Conservation (phyloP, 2,888 invertebrate species). For the Disparrhopalites patrizii region DNA sequence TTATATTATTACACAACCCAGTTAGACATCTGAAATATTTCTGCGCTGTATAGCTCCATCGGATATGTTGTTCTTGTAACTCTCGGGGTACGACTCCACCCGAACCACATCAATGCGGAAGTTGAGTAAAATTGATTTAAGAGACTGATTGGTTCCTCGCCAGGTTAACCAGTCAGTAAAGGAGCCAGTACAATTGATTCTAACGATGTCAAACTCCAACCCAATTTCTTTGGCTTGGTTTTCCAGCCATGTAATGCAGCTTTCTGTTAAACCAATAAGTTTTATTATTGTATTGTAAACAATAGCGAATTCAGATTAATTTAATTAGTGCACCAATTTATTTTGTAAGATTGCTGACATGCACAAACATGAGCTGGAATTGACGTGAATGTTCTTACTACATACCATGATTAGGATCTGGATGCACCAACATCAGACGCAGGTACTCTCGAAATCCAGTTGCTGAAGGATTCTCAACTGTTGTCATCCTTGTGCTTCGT, state of each 20-base stretch:
- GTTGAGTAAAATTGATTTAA: conserved; percentile 75
- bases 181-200: conserved; percentile 60
- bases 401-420: conserved; percentile 80
- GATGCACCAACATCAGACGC: conserved; percentile 81
- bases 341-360: neutral
- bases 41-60: no score
- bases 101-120: conserved; percentile 98
- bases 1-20: no score
- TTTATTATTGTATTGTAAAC: neutral
- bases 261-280: conserved; percentile 57
- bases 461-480: conserved; percentile 57
- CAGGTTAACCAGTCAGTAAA: conserved; percentile 82
- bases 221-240: conserved; percentile 67
- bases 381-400: no score
- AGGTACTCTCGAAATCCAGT: conserved; percentile 81
- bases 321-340: neutral
- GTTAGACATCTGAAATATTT: no score
- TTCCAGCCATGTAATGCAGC: conserved; percentile 70
- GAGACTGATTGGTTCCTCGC: conserved; percentile 66
- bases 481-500: neutral
- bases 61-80: no score
- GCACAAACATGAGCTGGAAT: no score
- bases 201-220: conserved; percentile 62
- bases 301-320: neutral
- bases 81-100: no score